Percentiles rank a stretch among this genome's conserved stretches.
These are phyloP conservation scores for Penaeus chinensis DNA, from an alignment of 1,140 invertebrate genomes.

Conservation along the genomic window DNA sequence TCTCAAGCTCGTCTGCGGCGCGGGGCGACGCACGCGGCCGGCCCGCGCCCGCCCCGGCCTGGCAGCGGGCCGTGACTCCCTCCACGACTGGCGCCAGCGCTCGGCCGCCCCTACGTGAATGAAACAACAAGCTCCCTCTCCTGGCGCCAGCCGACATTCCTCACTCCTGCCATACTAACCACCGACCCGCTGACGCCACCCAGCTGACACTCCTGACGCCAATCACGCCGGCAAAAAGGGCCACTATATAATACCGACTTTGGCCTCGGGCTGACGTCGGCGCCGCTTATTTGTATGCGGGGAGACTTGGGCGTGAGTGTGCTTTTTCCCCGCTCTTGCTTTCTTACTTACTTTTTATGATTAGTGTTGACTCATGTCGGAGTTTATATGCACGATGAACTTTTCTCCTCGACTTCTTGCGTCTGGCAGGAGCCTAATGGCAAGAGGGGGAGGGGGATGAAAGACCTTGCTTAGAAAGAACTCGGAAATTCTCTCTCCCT, in stretches of 20 bases:
- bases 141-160: slow-evolving; percentile 52
- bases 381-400: slow-evolving; percentile 7
- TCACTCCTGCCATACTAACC: background rate
- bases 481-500: background rate
- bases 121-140: slow-evolving; percentile 46
- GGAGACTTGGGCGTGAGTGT: background rate
- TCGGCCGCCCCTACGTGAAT: slow-evolving; percentile 58
- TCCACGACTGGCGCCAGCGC: slow-evolving; percentile 53
- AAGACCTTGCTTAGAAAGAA: background rate
- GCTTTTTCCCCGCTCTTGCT: too few species aligned
- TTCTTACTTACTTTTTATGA: too few species aligned
- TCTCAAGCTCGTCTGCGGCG: too few species aligned
- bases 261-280: background rate
- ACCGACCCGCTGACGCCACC: slow-evolving; percentile 11
- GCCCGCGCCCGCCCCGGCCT: background rate
- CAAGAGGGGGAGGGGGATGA: background rate
- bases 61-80: slow-evolving; percentile 31
- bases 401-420: background rate
- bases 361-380: too few species aligned
- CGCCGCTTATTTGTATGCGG: background rate
- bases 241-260: background rate
- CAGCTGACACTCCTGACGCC: slow-evolving; percentile 14
- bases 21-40: too few species aligned
- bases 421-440: background rate
- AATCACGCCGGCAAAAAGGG: slow-evolving; percentile 16